Base-by-base conservation (phyloP, 2,888 invertebrate species). In the Notodonta dromedarius region DNA sequence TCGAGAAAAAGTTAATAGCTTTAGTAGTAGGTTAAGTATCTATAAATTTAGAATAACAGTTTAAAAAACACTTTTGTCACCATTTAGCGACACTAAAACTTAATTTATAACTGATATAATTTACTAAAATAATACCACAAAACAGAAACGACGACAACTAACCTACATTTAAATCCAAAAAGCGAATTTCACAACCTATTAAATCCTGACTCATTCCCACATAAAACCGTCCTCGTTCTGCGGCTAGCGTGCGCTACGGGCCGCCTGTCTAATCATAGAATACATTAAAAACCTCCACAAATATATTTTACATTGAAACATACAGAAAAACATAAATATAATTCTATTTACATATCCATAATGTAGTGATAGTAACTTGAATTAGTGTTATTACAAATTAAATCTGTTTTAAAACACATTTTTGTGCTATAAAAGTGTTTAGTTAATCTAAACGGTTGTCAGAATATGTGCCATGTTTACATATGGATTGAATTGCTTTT, bases 221-320 rank as follows among this genome's bases (percentile, higher is more conserved):
- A 70, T 74, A 9, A 60, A 11, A 0, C 11, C n/a, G 39, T 46
- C 46, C n/a, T 56, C 50, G 63, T 50, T 52, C 35, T 68, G 61
- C 40, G 39, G 8, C 44, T 70, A 50, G 68, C 70, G 70, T 75
- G 75, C 52, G 13, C 32, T 48, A 58, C 54, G 52, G 56, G 61
- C 46, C 52, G 46, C 57, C 57, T 61, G 62, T 50, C 63, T 68
- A 67, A 72, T 74, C 66, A 70, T 63, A 65, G 74, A 74, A 77
- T 78, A 71, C 63, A 72, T 72, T 70, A 67, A 65, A 44, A 46
- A 46, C 46, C 52, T 60, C 61, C 56, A 67, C 62, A 60, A 60
- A 70, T 56, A 57, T 67, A 67, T 67, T 70, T 67, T 63, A 72
- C 65, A 64, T 68, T 11, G 51, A 57, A 48, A 44, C 58, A 58